Evolutionary conservation across 2,113 vertebrate species (phyloP).

Genomic region (Leptobrachium ailaonicum): DNA sequence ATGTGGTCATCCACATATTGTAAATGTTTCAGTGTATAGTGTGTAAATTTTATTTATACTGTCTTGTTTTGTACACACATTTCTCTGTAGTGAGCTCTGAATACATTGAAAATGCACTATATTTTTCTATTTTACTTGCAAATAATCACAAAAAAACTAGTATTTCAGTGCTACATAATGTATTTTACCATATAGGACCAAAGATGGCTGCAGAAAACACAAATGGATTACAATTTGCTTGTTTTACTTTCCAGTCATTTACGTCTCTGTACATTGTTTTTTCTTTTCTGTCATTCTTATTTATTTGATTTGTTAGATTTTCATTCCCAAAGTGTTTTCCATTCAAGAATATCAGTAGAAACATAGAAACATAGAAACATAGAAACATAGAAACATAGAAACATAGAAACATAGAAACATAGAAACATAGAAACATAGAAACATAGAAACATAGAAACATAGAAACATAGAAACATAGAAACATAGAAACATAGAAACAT

Average conservation of each 20-base stretch:
- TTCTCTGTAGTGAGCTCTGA: constrained; percentile 96
- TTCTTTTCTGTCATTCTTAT: constrained; percentile 82
- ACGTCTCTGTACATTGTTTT: constrained; percentile 90
- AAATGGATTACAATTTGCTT: constrained; percentile 62
- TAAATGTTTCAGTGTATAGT: constrained; percentile 98
- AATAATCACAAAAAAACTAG: constrained; percentile 86
- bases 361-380: too few species aligned
- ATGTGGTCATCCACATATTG: constrained; percentile 83
- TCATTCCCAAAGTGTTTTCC: constrained; percentile 83
- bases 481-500: too few species aligned
- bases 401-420: too few species aligned
- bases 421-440: too few species aligned
- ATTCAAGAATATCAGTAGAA: constrained; percentile 75
- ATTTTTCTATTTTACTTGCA: constrained; percentile 99
- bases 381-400: too few species aligned
- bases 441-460: too few species aligned
- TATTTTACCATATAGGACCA: constrained; percentile 97
- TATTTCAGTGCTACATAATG: constrained; percentile 94
- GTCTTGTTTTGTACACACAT: constrained; percentile 91
- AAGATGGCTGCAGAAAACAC: constrained; percentile 91
- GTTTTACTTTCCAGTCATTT: constrained; percentile 66
- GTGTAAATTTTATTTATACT: constrained; percentile 99
- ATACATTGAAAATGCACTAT: constrained; percentile 99
- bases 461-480: too few species aligned
- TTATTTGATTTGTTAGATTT: constrained; percentile 92